Evolutionary conservation across 64 coral and sea anemone genomes (phyloP), one percentile per base, ranked within the genome.

Genomic region (Orbicella faveolata): DNA sequence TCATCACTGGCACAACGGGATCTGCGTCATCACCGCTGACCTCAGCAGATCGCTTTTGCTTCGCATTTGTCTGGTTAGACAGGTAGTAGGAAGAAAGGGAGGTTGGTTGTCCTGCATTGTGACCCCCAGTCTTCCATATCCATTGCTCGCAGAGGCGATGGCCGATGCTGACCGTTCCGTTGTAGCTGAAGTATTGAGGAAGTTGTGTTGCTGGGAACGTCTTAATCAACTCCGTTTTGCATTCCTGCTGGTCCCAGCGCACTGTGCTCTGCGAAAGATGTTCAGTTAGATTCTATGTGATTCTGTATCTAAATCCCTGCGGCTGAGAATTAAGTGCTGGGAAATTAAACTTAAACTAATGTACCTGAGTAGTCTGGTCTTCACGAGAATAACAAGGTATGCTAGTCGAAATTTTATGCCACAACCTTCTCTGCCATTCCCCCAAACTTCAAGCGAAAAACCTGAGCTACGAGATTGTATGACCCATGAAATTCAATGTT

Each of bases 121-220:
- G 92, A 4, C 92, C 92, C 36, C 92, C 92, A 78, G 55, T 89
- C 86, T 34, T 93, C 92, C 92, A 93, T 61, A 93, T 44, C 92
- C 92, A 93, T 17, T 88, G 87, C 3, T 93, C 92, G 57, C 92
- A 93, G 15, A 83, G 30, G 17, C 35, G 86, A 68, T 74, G 61
- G 53, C 30, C 78, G 19, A 93, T 3, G 59, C 4, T 57, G 39
- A 93, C 92, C 54, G 65, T 66, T 14, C 92, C 87, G 11, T 93
- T 81, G 68, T 84, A 93, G 59, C 78, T 93, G 78, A 78, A 93
- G 87, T 83, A 83, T 16, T 87, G 79, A 12, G 92, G 92, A 0
- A 93, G 75, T 21, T 67, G 8, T 13, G 87, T 33, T 53, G 62
- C 68, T 9, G 87, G 92, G 65, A 93, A 93, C 9, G 53, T 44